Base-by-base conservation (phyloP, 2,888 invertebrate species). In the Noctua janthina region DNA sequence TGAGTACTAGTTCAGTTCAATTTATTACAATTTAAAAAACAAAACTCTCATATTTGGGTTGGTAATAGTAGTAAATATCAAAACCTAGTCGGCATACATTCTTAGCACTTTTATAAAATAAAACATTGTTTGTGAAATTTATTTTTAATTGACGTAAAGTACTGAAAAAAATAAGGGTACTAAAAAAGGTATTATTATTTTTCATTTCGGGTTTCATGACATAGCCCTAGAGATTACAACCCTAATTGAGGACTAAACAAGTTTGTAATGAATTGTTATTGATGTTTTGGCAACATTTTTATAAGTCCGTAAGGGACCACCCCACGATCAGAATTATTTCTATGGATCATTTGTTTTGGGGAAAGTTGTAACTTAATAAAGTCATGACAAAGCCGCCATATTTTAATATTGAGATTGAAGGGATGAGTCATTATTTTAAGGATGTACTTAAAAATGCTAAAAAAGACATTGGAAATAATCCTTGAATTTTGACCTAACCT, bases 191-290 rank as follows among this genome's bases (percentile, higher is more conserved):
- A 39, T 23, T 11, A 4, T 23, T 67, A 59, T 43, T 67, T 43
- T 35, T 62, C 20, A 54, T 74, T 79, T 46, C 15, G 7, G 66
- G 15, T 66, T 73, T 73, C 39, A 73, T 49, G 17, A 35, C 4
- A 43, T 11, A 51, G 39, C 68, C 64, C 43, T n/a, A 20, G 70
- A 59, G 82, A n/a, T 39, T 39, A 43, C 54, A 29, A 76, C 7
- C 11, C 13, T 74, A 82, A 79, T 69, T 82, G 59, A 29, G 68
- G 10, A 13, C n/a, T 64, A 59, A 46, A 81, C 68, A 66, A 82
- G 59, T 74, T 67, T 15, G n/a, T 20, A 70, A 75, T 69, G 7
- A 49, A 78, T 77, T 69, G 15, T 39, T 39, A 29, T n/a, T 23
- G 39, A 68, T 71, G 39, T 72, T 73, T 68, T 68, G 23, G 4